Base-by-base conservation (phyloP, 37 sponge, comb jelly and placozoan species). In the Cliona cf. orientalis region DNA sequence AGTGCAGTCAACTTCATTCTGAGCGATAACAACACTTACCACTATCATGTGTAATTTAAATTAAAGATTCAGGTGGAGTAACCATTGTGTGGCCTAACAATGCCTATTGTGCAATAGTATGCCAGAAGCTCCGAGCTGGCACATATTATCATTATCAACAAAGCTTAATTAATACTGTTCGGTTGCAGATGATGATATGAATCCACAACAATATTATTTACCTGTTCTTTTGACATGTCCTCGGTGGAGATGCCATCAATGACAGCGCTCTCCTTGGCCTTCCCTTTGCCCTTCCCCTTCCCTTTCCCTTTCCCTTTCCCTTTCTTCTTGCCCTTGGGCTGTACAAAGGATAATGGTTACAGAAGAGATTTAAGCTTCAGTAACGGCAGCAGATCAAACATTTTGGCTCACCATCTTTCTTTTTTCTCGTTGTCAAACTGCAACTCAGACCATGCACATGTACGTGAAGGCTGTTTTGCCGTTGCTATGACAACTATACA, bases 151-250 rank as follows among this genome's bases (percentile, higher is more conserved):
- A n/a, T n/a, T n/a, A n/a, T n/a, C n/a, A n/a, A n/a, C n/a, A n/a
- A n/a, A n/a, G n/a, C n/a, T n/a, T n/a, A n/a, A n/a, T n/a, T n/a
- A n/a, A n/a, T n/a, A n/a, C n/a, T n/a, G n/a, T n/a, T n/a, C n/a
- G n/a, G n/a, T n/a, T n/a, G n/a, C n/a, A n/a, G n/a, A n/a, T n/a
- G n/a, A n/a, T n/a, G n/a, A n/a, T n/a, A n/a, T n/a, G n/a, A n/a
- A n/a, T n/a, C n/a, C n/a, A n/a, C n/a, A n/a, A n/a, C n/a, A n/a
- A n/a, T n/a, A n/a, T 21, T 78, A 26, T 69, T 73, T 44, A 93
- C 94, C 79, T 97, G 93, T 68, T 97, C 95, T 58, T 87, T 95
- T 79, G 92, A 92, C 98, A 97, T 94, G 26, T 97, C 95, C 5
- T 94, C 91, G 7, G 90, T 89, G 25, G 92, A 87, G 64, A 93